These are phyloP conservation scores for Heliconius nattereri DNA, from an alignment of 1,140 invertebrate species.

Conservation along the genomic window DNA sequence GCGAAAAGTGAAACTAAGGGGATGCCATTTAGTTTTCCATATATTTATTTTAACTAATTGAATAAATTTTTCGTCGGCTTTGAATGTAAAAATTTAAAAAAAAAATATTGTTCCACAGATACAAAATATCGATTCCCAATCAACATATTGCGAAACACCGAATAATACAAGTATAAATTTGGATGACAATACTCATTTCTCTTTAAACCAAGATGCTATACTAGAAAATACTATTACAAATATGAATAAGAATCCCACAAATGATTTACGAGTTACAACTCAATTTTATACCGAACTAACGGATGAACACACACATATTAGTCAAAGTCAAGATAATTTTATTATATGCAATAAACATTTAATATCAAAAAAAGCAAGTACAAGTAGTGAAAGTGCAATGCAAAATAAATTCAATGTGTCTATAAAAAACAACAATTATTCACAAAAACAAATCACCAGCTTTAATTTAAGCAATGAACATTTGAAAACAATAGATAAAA, in stretches of 20 bases:
- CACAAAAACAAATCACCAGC: neutral
- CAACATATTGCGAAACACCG: constrained; percentile 34
- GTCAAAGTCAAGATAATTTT: constrained; percentile 31
- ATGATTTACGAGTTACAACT: neutral
- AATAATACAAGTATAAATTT: neutral
- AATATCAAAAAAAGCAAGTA: neutral
- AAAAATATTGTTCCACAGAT: neutral
- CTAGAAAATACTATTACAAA: neutral
- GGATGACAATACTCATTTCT: neutral
- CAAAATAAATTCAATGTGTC: neutral
- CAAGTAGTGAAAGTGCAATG: neutral
- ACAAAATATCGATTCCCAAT: constrained; percentile 22
- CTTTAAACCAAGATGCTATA: neutral
- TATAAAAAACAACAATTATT: neutral
- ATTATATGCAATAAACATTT: constrained; percentile 17
- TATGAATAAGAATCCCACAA: neutral
- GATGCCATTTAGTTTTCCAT: too few species aligned
- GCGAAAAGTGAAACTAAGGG: too few species aligned
- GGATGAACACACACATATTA: constrained; percentile 23
- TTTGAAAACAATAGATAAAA: neutral
- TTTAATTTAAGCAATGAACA: neutral
- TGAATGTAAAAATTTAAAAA: neutral
- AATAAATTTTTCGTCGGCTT: too few species aligned
- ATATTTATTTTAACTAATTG: too few species aligned
- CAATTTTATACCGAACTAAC: neutral